A percentile compares a stretch with the other conserved stretches of the same genome.
phyloP scores from a whole-genome alignment of 64 coral and sea anemone species.

The Stichodactyla mertensii region DNA sequence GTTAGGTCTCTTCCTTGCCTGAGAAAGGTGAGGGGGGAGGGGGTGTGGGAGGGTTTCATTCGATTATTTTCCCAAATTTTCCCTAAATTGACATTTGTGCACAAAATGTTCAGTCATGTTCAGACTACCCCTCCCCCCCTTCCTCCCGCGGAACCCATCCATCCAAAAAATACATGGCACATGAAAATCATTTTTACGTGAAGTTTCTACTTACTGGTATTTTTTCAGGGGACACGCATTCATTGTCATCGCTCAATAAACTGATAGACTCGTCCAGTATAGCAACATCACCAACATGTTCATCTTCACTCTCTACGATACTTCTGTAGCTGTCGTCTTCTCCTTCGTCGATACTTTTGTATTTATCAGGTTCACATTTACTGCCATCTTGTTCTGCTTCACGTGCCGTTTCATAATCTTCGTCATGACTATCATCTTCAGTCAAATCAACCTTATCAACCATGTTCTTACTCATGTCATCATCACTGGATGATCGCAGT shows the following conservation, averaged over 20 bases:
- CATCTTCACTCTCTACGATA: background rate
- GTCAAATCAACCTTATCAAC: background rate
- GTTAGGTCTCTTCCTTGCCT: too few relatives aligned
- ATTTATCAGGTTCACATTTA: background rate
- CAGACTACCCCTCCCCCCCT: too few relatives aligned
- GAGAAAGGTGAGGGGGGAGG: too few relatives aligned
- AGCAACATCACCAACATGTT: background rate
- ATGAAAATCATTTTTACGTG: background rate
- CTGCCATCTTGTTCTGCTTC: background rate
- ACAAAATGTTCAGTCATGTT: too few relatives aligned
- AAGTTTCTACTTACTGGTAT: background rate
- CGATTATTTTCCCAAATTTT: too few relatives aligned
- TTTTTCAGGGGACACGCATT: background rate
- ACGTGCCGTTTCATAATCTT: background rate
- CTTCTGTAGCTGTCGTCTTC: background rate
- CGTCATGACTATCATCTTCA: background rate
- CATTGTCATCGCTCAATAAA: slow-evolving; percentile 12
- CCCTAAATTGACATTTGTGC: too few relatives aligned
- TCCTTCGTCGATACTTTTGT: background rate
- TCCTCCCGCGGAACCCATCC: too few relatives aligned
- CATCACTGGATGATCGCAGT: background rate
- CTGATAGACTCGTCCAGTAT: slow-evolving; percentile 7
- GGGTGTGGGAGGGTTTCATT: too few relatives aligned
- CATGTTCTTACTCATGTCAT: background rate
- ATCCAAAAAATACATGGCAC: too few relatives aligned